These are phyloP conservation scores for Caenorhabditis sulstoni DNA, from an alignment of 2,888 invertebrate species.

Conservation along the genomic window DNA sequence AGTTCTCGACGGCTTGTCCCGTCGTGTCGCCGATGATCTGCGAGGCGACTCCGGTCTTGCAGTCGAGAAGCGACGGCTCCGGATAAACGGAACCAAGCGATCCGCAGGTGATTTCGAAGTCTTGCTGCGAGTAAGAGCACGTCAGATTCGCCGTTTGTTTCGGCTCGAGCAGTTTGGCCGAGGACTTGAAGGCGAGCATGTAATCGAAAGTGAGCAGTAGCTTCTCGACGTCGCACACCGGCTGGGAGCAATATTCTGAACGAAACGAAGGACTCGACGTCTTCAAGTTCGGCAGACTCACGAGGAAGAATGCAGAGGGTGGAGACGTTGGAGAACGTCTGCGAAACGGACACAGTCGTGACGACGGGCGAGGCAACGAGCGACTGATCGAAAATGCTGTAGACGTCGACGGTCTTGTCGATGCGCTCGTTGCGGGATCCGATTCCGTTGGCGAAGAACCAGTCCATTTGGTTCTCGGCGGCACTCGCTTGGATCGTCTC, in stretches of 20 bases:
- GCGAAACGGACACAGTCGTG: constrained; percentile 11
- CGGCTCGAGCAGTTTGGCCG: not conserved
- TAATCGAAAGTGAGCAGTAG: constrained; percentile 18
- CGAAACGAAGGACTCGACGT: not conserved
- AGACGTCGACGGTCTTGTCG: constrained; percentile 10
- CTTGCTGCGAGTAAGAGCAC: constrained; percentile 23
- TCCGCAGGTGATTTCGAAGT: constrained; percentile 19
- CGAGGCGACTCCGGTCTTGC: not conserved
- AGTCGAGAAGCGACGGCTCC: constrained; percentile 22
- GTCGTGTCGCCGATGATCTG: constrained; percentile 5
- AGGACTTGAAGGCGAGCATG: constrained; percentile 4
- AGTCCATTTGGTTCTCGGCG: constrained; percentile 4
- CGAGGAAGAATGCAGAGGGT: constrained; percentile 31
- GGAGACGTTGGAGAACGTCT: constrained; percentile 16
- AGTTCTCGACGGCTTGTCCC: constrained; percentile 12
- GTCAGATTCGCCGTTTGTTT: constrained; percentile 1
- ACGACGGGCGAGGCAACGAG: constrained; percentile 13
- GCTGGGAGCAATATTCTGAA: constrained; percentile 25
- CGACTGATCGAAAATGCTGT: constrained; percentile 31
- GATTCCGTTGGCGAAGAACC: constrained; percentile 35
- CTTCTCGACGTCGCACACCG: constrained; percentile 14
- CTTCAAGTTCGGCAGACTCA: constrained; percentile 3
- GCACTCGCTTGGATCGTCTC: constrained; percentile 20
- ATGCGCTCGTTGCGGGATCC: constrained; percentile 18
- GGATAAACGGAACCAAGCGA: constrained; percentile 23